These are phyloP conservation scores for Rotaria magnacalcarata DNA, from an alignment of 2,888 invertebrate genomes.

Conservation along the genomic window DNA sequence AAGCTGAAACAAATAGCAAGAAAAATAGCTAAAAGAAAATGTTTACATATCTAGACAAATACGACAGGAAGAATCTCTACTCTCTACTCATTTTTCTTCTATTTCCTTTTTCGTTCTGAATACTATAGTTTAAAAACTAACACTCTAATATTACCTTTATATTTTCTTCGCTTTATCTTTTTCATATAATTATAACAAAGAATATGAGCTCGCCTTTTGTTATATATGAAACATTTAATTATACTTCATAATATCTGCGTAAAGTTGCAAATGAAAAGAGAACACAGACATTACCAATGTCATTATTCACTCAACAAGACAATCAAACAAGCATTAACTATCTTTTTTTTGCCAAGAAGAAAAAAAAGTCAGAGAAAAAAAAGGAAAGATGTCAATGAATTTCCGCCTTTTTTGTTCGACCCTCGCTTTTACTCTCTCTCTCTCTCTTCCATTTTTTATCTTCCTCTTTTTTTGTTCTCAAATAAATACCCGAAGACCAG, in stretches of 20 bases:
- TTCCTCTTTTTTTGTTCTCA: background rate
- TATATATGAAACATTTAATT: background rate
- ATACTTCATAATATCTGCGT: background rate
- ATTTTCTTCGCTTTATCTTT: background rate
- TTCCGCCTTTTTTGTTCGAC: background rate
- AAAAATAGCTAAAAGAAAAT: background rate
- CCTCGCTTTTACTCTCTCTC: background rate
- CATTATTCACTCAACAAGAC: background rate
- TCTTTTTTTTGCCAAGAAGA: background rate
- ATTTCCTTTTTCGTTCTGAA: background rate
- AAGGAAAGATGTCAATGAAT: constrained; percentile 20
- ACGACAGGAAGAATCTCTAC: background rate
- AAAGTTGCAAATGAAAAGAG: background rate
- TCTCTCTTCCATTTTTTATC: background rate
- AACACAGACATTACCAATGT: background rate
- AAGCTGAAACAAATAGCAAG: background rate
- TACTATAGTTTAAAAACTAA: background rate
- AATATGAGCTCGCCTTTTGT: background rate
- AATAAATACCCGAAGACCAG: background rate
- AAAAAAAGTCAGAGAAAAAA: background rate
- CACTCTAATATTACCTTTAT: background rate
- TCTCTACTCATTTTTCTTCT: background rate
- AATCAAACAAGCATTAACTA: background rate
- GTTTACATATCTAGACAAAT: background rate
- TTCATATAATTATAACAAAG: background rate